Evolutionary conservation across 2,113 vertebrate genomes (phyloP), one percentile per base, ranked within the genome.

Genomic region (Paramormyrops kingsleyae): DNA sequence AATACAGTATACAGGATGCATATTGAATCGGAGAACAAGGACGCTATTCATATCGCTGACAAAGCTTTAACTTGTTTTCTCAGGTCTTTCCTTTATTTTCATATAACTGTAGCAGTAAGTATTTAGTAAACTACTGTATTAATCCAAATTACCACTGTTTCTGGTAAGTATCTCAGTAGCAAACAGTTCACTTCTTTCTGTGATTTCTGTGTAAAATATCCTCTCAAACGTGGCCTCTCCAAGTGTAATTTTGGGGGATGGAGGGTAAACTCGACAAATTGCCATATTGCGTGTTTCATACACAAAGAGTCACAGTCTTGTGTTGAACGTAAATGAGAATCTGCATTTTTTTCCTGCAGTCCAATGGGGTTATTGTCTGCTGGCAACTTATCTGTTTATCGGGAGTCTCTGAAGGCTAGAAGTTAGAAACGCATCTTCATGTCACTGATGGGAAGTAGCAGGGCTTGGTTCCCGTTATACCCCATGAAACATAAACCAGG

Each of bases 11-110:
- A 84, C 19, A 42, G 17, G 44, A 46, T 47, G 44, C 44, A 84
- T 47, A 47, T 84, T 24, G 35, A 24, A 27, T 13, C 1, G 10
- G 7, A 46, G 83, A 47, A 84, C 83, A 84, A 84, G 83, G 44
- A 46, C 83, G 1, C 83, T 47, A 42, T 80, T 80, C 35, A 39
- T 46, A 47, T 24, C 8, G 1, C 21, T 46, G 21, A 84, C 83
- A 84, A 84, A 84, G 83, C 83, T 47, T 84, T 44, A 46, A 84
- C 83, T 87, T 85, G 42, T 80, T 46, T 84, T 84, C 27, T 52
- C 49, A 87, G 9, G 47, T 50, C 35, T 52, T 53, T 49, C 4
- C 52, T 31, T 87, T 52, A 87, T 87, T 87, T 52, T 31, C n/a
- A 52, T 24, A 53, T 35, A 5, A 35, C 27, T 52, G 49, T 53